Evolutionary conservation across 2,113 vertebrate species (phyloP).

Genomic region (Rhagologus leucostigma): DNA sequence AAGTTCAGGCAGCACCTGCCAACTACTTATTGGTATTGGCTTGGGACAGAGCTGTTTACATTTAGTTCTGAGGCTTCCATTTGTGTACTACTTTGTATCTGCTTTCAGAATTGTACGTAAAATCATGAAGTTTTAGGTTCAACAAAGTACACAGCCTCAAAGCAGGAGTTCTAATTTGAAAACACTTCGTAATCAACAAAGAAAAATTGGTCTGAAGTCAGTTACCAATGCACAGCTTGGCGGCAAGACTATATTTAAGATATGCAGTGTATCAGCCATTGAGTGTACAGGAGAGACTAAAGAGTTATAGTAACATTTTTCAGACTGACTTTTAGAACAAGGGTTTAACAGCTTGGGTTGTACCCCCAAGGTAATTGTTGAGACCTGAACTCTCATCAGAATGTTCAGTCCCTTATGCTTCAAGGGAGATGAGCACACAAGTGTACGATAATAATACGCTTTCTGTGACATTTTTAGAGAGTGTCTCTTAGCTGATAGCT

Average conservation of each 20-base stretch:
- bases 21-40: neutral
- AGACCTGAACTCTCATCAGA: neutral
- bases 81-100: neutral
- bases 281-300: neutral
- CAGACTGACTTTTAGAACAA: neutral
- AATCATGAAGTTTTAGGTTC: neutral
- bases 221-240: neutral
- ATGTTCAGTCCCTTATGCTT: neutral
- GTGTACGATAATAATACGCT: neutral
- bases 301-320: neutral
- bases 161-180: neutral
- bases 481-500: neutral
- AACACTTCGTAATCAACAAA: neutral
- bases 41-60: neutral
- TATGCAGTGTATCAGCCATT: neutral
- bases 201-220: neutral
- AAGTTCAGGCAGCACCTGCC: slow-evolving; percentile 15
- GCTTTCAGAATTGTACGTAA: neutral
- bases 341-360: neutral
- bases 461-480: neutral
- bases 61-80: neutral
- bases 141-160: neutral
- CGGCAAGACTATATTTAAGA: neutral
- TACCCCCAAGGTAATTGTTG: neutral
- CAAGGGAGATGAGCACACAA: neutral